Conservation (phyloP, 2,113 vertebrate genomes). For the Neolamprologus cancellatus region DNA sequence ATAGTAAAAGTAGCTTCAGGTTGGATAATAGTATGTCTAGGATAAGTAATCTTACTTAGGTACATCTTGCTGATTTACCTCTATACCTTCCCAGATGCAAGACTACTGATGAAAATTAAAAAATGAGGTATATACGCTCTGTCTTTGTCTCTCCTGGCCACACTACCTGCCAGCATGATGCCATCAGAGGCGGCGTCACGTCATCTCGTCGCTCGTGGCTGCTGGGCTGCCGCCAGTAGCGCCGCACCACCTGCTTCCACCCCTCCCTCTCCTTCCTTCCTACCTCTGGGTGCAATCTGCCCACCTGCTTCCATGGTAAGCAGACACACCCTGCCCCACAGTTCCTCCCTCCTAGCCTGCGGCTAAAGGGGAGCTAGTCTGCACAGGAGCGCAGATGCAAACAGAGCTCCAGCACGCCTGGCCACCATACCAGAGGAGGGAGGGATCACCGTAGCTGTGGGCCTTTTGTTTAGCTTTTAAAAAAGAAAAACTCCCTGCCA, state of each 20-base stretch:
- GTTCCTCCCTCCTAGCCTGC: conserved; percentile 30
- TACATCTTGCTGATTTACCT: background rate
- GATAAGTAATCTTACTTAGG: background rate
- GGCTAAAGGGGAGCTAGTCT: conserved; percentile 40
- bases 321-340: conserved; percentile 51
- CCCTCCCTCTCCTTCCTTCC: background rate
- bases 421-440: conserved; percentile 39
- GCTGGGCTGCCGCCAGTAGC: background rate
- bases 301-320: conserved; percentile 46
- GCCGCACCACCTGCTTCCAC: conserved; percentile 23
- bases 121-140: background rate
- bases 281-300: conserved; percentile 19
- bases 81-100: background rate
- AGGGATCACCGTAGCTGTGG: conserved; percentile 35
- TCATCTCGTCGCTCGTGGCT: background rate
- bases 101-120: background rate
- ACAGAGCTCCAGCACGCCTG: conserved; percentile 38
- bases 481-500: conserved; percentile 15
- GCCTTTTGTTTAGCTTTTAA: conserved; percentile 49
- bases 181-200: background rate
- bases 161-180: background rate
- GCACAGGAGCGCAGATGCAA: conserved; percentile 43
- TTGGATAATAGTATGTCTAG: background rate
- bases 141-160: conserved; percentile 12
- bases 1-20: background rate